phyloP scores from a whole-genome alignment of 2,113 vertebrate genomes.

The Mugil cephalus region DNA sequence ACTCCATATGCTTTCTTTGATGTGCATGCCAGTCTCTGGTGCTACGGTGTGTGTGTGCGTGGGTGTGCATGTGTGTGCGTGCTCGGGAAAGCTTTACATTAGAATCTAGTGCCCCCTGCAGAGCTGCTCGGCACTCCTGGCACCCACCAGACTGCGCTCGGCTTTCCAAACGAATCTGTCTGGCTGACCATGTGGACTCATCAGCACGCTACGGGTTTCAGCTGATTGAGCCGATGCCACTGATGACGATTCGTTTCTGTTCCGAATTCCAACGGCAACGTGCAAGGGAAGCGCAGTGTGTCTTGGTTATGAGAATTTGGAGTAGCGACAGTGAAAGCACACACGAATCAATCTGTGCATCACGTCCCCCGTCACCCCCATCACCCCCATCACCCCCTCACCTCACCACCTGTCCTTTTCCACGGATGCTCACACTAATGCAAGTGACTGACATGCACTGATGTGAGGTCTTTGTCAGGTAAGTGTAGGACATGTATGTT shows the following conservation, averaged over 20 bases:
- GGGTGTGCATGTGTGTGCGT: not conserved
- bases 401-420: constrained; percentile 8
- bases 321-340: constrained; percentile 28
- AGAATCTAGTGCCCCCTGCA: constrained; percentile 70
- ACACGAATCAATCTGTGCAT: constrained; percentile 35
- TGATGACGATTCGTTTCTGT: constrained; percentile 55
- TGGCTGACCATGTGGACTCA: constrained; percentile 68
- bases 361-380: not conserved
- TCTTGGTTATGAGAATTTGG: constrained; percentile 33
- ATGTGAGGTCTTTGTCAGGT: constrained; percentile 51
- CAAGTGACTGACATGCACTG: constrained; percentile 40
- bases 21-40: constrained; percentile 59
- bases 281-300: constrained; percentile 7
- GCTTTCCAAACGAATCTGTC: constrained; percentile 55
- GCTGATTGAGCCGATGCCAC: constrained; percentile 50
- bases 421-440: constrained; percentile 26
- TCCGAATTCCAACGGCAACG: constrained; percentile 19
- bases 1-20: constrained; percentile 80
- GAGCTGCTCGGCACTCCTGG: constrained; percentile 61
- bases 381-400: constrained; percentile 22
- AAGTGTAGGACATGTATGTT: constrained; percentile 65
- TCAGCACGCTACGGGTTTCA: constrained; percentile 62
- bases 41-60: constrained; percentile 10
- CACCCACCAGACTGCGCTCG: constrained; percentile 46
- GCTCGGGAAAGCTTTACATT: constrained; percentile 60